Conservation (phyloP, 2,113 vertebrate species). For the Neomonachus schauinslandi region DNA sequence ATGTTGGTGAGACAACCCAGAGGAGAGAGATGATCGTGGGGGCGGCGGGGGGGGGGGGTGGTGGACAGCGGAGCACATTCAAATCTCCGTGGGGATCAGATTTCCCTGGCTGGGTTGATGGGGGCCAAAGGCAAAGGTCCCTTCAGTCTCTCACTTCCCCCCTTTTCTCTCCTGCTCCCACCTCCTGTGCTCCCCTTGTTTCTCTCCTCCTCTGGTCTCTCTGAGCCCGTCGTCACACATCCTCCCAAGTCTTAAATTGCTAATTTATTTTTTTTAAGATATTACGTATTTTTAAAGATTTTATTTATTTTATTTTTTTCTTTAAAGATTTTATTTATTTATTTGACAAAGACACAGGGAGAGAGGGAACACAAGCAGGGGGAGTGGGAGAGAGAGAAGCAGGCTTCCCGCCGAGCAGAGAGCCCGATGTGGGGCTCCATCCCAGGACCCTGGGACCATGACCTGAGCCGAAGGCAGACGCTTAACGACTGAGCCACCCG, state of each 20-base stretch:
- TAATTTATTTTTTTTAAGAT: not conserved
- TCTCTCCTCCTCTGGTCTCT: not conserved
- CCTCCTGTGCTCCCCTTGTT: not conserved
- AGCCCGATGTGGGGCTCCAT: not conserved
- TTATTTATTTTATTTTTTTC: too few species aligned
- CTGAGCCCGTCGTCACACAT: not conserved
- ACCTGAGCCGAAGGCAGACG: not conserved
- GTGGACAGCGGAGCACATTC: too few species aligned
- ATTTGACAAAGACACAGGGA: too few species aligned
- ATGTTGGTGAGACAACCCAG: not conserved
- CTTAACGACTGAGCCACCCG: not conserved
- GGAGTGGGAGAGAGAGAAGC: too few species aligned
- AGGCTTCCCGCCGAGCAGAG: too few species aligned
- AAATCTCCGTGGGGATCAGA: accelerated
- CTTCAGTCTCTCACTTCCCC: not conserved
- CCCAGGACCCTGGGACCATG: not conserved
- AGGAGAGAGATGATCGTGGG: not conserved
- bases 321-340: not conserved
- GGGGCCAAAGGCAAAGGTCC: not conserved
- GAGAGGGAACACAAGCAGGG: not conserved
- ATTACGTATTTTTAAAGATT: too few species aligned
- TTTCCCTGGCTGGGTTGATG: not conserved
- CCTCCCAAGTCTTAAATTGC: not conserved
- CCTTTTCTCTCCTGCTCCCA: not conserved
- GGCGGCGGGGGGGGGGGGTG: accelerated